phyloP scores from a whole-genome alignment of 2,888 invertebrate genomes.

The Nesidiocoris tenuis region DNA sequence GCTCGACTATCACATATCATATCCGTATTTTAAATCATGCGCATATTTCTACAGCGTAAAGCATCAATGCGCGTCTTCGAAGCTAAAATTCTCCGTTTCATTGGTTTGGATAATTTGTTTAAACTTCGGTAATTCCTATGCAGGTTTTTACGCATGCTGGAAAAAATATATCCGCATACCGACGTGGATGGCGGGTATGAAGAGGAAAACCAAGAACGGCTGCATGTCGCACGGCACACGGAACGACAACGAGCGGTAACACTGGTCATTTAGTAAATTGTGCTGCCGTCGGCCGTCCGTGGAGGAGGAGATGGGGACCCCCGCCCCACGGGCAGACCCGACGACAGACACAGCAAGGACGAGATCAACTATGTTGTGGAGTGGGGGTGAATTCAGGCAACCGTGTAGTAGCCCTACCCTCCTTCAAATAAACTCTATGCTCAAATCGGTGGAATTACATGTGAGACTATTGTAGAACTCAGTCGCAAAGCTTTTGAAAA shows the following conservation, averaged over 20 bases:
- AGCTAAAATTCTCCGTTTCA: no score
- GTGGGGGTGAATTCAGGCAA: not conserved
- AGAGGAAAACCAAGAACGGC: conserved; percentile 22
- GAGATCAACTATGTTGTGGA: not conserved
- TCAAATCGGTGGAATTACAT: no score
- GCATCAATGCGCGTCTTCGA: no score
- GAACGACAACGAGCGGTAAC: conserved; percentile 38
- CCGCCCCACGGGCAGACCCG: conserved; percentile 4
- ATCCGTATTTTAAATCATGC: no score
- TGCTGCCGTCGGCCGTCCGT: no score
- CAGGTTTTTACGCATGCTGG: no score
- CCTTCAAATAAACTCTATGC: not conserved
- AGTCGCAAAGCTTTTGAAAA: no score
- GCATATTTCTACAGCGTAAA: no score
- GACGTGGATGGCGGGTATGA: conserved; percentile 13
- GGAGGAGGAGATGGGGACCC: conserved; percentile 23
- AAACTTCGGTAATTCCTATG: no score
- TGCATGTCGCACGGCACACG: conserved; percentile 29
- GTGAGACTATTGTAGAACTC: no score
- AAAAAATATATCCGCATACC: conserved; percentile 21
- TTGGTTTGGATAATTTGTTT: no score
- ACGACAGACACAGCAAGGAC: not conserved
- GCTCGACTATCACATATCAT: no score
- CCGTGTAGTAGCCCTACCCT: not conserved
- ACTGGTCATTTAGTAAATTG: conserved; percentile 40